phyloP scores from a whole-genome alignment of 1,140 invertebrate species.

The Brachionus manjavacas region DNA sequence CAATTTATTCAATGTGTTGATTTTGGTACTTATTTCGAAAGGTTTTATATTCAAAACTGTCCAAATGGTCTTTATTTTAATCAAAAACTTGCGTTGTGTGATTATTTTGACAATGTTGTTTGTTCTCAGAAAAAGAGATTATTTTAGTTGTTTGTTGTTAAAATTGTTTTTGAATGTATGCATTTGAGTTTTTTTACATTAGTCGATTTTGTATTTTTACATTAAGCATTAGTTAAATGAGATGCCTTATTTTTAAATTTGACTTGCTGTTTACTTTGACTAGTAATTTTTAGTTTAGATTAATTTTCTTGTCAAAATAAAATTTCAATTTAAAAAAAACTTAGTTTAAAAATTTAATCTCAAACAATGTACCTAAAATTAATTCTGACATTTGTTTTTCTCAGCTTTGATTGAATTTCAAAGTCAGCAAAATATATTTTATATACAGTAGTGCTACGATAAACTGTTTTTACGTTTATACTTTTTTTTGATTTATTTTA shows the following conservation, averaged over 20 bases:
- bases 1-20: constrained; percentile 36
- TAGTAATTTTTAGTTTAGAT: neutral
- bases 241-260: too few relatives aligned
- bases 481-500: too few relatives aligned
- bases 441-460: too few relatives aligned
- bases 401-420: too few relatives aligned
- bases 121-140: neutral
- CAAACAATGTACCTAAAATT: too few relatives aligned
- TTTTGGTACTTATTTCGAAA: constrained; percentile 21
- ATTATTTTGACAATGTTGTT: constrained; percentile 8
- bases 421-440: too few relatives aligned
- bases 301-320: neutral
- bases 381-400: too few relatives aligned
- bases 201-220: neutral
- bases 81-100: constrained; percentile 3
- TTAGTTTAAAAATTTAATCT: too few relatives aligned
- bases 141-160: neutral
- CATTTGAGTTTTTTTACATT: neutral
- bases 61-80: constrained; percentile 28
- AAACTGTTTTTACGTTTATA: too few relatives aligned
- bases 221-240: neutral
- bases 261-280: too few relatives aligned
- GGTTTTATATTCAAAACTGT: constrained; percentile 34
- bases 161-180: neutral
- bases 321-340: neutral